Evolutionary conservation across 1,140 invertebrate species (phyloP).

Genomic region (Bactericera cockerelli): DNA sequence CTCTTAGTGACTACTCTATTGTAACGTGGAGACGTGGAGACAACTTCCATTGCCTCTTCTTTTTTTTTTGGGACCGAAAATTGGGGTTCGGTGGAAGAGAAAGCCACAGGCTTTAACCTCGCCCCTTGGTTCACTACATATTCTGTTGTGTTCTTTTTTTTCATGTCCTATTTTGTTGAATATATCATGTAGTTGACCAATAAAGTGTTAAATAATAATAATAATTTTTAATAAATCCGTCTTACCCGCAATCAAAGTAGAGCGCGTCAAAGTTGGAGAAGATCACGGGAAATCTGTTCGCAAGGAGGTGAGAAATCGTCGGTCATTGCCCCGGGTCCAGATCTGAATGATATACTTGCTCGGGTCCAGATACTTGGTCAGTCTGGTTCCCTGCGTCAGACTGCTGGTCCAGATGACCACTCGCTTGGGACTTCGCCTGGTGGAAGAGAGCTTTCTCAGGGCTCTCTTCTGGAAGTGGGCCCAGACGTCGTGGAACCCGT

Average conservation of each 20-base stretch:
- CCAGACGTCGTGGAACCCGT: slow-evolving; percentile 58
- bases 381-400: slow-evolving; percentile 45
- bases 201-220: too few relatives aligned
- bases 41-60: too few relatives aligned
- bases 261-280: slow-evolving; percentile 62
- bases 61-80: too few relatives aligned
- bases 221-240: too few relatives aligned
- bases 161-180: too few relatives aligned
- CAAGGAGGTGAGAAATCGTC: slow-evolving; percentile 42
- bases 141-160: too few relatives aligned
- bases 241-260: slow-evolving; percentile 49
- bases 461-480: slow-evolving; percentile 37
- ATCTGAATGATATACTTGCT: slow-evolving; percentile 62
- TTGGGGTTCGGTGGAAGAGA: too few relatives aligned
- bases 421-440: slow-evolving; percentile 36
- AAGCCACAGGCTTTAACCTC: too few relatives aligned
- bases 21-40: too few relatives aligned
- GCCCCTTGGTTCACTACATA: too few relatives aligned
- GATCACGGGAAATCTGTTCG: slow-evolving; percentile 54
- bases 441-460: slow-evolving; percentile 8
- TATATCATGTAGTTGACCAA: too few relatives aligned
- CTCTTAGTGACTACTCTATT: too few relatives aligned
- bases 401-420: slow-evolving; percentile 70
- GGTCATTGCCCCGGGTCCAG: slow-evolving; percentile 52
- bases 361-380: slow-evolving; percentile 49